These are phyloP conservation scores for Cryptotis parvus DNA, from an alignment of 2,113 vertebrate species.

Conservation along the genomic window DNA sequence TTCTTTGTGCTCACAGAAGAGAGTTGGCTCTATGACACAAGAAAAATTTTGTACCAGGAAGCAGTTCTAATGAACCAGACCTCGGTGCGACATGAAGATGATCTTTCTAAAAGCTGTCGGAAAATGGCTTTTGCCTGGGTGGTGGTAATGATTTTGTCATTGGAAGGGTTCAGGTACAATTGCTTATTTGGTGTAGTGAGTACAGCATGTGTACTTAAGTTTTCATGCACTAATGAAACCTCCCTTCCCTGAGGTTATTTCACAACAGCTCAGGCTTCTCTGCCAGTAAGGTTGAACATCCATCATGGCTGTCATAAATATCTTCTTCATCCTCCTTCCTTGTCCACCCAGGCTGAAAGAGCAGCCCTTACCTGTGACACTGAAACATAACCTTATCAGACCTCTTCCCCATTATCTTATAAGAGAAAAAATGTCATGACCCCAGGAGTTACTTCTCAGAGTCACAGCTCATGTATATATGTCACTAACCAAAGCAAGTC, in stretches of 20 bases:
- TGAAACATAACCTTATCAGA: too few species aligned
- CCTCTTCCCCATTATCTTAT: too few species aligned
- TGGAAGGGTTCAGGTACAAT: neutral
- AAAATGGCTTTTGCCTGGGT: neutral
- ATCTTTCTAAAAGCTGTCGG: neutral
- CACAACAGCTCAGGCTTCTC: neutral
- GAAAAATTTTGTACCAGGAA: neutral
- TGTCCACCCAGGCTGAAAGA: neutral
- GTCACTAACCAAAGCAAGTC: neutral
- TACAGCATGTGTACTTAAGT: neutral
- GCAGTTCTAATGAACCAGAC: neutral
- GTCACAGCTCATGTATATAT: neutral
- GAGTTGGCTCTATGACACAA: neutral
- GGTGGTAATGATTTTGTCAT: conserved; percentile 7
- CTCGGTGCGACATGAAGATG: neutral
- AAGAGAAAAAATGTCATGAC: neutral
- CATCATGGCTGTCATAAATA: too few species aligned
- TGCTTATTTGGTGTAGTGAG: neutral
- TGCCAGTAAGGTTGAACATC: neutral
- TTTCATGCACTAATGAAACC: neutral
- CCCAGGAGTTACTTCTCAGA: neutral
- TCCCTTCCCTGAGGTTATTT: neutral
- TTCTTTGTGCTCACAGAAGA: neutral
- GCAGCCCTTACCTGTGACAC: neutral
- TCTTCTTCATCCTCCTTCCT: neutral